phyloP scores from a whole-genome alignment of 2,797 vertebrate species.

The Micrastur ruficollis region DNA sequence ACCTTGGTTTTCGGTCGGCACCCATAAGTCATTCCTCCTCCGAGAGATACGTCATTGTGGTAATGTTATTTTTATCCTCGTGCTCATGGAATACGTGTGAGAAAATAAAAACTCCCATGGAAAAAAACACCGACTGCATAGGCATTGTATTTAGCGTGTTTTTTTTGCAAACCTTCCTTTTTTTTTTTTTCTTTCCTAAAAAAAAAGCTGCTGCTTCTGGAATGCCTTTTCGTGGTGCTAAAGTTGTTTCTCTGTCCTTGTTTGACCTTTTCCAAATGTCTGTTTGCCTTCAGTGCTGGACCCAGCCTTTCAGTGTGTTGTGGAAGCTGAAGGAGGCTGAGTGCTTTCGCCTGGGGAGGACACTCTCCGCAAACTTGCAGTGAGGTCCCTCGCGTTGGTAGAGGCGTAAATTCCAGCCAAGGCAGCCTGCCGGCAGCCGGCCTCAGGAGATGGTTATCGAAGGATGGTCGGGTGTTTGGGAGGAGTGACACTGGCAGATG shows the following conservation, averaged over 20 bases:
- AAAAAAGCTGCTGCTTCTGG: not conserved
- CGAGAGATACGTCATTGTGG: slow-evolving; percentile 28
- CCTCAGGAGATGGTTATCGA: not conserved
- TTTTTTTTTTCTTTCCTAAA: not conserved
- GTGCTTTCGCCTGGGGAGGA: not conserved
- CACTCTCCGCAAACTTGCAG: not conserved
- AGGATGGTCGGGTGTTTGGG: not conserved
- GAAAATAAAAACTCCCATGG: slow-evolving; percentile 26
- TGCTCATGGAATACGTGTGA: not conserved
- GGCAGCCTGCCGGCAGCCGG: not conserved
- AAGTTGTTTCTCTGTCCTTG: slow-evolving; percentile 52
- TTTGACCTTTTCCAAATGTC: slow-evolving; percentile 40
- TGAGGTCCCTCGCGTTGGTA: not conserved
- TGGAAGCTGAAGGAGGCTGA: not conserved
- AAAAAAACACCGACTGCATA: not conserved
- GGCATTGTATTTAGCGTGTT: not conserved
- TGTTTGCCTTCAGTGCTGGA: not conserved
- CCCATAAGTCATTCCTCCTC: slow-evolving; percentile 35
- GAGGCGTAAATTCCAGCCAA: not conserved
- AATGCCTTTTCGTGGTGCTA: not conserved
- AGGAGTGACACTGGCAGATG: not conserved
- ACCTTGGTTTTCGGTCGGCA: slow-evolving; percentile 24
- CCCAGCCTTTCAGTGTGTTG: not conserved
- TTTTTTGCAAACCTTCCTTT: not conserved
- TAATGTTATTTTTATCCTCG: slow-evolving; percentile 12